Conservation (phyloP, 1,140 invertebrate species). For the Drosophila miranda region DNA sequence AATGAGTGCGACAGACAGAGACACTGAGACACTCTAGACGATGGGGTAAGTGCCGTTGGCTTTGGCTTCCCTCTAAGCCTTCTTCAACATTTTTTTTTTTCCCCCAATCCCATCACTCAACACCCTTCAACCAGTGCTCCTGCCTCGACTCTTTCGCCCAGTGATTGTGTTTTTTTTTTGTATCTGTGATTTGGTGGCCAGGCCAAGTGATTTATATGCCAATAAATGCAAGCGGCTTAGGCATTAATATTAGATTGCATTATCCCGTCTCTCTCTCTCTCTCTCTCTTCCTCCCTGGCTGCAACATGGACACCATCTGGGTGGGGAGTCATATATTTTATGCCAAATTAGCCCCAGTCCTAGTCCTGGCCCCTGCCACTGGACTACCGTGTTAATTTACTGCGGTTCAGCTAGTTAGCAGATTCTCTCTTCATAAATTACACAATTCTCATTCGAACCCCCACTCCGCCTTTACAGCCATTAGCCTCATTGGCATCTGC, state of each 20-base stretch:
- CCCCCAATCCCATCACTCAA: no score
- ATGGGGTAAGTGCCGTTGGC: slow-evolving; percentile 36
- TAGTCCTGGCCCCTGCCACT: slow-evolving; percentile 4
- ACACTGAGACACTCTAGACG: slow-evolving; percentile 19
- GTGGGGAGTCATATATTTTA: slow-evolving; percentile 44
- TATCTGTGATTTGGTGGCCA: slow-evolving; percentile 56
- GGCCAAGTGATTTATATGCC: slow-evolving; percentile 68
- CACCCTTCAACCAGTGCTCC: not conserved
- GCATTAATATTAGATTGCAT: slow-evolving; percentile 69
- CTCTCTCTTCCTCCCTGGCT: slow-evolving; percentile 2
- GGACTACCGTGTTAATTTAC: slow-evolving; percentile 59
- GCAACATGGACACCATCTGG: slow-evolving; percentile 8
- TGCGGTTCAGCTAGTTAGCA: slow-evolving; percentile 58
- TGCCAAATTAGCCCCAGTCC: slow-evolving; percentile 59
- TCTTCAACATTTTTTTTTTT: slow-evolving; percentile 21
- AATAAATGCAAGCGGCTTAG: slow-evolving; percentile 67
- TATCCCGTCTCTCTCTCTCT: slow-evolving; percentile 3
- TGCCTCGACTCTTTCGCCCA: no score
- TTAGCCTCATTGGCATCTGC: slow-evolving; percentile 56
- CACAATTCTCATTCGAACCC: slow-evolving; percentile 46
- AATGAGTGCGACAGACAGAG: slow-evolving; percentile 23
- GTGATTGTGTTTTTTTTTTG: slow-evolving; percentile 6
- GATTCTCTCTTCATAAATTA: slow-evolving; percentile 66
- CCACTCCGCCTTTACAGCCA: not conserved
- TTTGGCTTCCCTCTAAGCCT: slow-evolving; percentile 30